Evolutionary conservation across 2,888 invertebrate genomes (phyloP).

Genomic region (Scelioninae gen. 2): DNA sequence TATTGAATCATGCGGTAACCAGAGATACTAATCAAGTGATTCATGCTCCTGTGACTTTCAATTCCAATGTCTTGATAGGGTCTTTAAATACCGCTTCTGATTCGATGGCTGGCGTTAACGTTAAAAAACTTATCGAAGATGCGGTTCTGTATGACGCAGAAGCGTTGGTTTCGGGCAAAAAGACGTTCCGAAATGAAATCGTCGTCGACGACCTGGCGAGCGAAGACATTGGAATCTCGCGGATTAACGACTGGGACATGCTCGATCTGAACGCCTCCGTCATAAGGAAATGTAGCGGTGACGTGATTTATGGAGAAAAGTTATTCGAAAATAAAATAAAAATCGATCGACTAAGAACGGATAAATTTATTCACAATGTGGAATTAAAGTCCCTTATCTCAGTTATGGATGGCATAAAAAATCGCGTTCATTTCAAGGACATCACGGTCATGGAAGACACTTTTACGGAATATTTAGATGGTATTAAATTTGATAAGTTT

Average conservation of each 20-base stretch:
- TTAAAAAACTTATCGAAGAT: constrained; percentile 62
- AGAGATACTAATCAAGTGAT: constrained; percentile 64
- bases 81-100: constrained; percentile 34
- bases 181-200: constrained; percentile 62
- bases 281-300: constrained; percentile 60
- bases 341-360: constrained; percentile 59
- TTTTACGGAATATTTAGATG: constrained; percentile 62
- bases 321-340: constrained; percentile 61
- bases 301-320: constrained; percentile 53
- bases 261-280: constrained; percentile 64
- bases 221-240: constrained; percentile 60
- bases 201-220: constrained; percentile 59
- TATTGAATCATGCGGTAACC: constrained; percentile 66
- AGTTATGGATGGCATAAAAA: constrained; percentile 59
- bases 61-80: constrained; percentile 46
- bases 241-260: constrained; percentile 63
- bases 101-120: constrained; percentile 49
- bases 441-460: constrained; percentile 56
- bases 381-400: constrained; percentile 58
- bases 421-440: constrained; percentile 61
- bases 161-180: constrained; percentile 62
- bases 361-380: constrained; percentile 59
- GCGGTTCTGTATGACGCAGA: constrained; percentile 53
- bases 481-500: constrained; percentile 66
- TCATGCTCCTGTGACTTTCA: constrained; percentile 55